Base-by-base conservation (phyloP, 2,797 vertebrate species). In the Catostomus latipinnis region DNA sequence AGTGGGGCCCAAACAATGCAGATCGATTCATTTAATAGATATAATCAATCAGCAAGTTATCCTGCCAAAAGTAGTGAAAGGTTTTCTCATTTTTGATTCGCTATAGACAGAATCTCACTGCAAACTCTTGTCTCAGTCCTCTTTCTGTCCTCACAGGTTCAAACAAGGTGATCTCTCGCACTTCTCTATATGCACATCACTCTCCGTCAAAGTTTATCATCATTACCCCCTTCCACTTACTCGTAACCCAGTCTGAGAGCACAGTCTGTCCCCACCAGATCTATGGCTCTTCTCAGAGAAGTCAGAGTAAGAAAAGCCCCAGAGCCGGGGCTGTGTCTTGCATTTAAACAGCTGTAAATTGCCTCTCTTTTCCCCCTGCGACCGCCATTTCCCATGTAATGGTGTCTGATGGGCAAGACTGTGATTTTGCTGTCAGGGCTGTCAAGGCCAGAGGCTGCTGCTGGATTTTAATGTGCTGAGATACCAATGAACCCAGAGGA, bases 341-440 rank as follows among this genome's bases (percentile, higher is more conserved):
- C 87, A 85, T 86, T 87, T 83, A 88, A 87, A 86, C 80, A 45
- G 81, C 82, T 78, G 82, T 84, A 86, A 86, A 87, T 87, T 80
- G 85, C 79, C 53, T 58, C 62, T 74, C 72, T 80, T 75, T 85
- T 48, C 81, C 83, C 78, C 74, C 50, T n/a, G 45, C 57, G 76
- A 78, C 86, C 80, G 82, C 85, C 86, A 83, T 85, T 83, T 78
- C 83, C 50, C 76, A 69, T 82, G 86, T 86, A 87, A 87, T 85
- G 83, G 83, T 65, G 76, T 81, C 83, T 87, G 86, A 86, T 85
- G 82, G 84, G 84, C 53, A 74, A 71, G 49, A 65, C 83, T 85
- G 86, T 66, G 83, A 82, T 85, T 85, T 87, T 74, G 66, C 78
- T 75, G 65, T 81, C 65, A 62, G 70, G 43, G 81, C 78, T 85